Evolutionary conservation across 2,797 vertebrate species (phyloP).

Genomic region (Pseudochromis fuscus): DNA sequence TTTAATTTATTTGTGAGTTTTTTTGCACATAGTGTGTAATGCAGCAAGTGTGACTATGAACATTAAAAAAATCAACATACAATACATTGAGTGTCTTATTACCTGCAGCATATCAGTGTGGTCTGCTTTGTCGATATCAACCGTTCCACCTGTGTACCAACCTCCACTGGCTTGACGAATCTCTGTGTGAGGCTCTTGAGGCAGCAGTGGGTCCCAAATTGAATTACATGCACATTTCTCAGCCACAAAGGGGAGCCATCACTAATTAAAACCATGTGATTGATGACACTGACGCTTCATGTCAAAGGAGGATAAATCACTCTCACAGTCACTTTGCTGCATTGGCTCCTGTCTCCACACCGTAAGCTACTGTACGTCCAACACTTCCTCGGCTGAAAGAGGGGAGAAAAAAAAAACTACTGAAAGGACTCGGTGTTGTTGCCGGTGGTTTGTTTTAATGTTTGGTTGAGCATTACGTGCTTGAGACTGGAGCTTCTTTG

Average conservation of each 20-base stretch:
- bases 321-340: slow-evolving; percentile 83
- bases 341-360: slow-evolving; percentile 78
- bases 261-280: slow-evolving; percentile 87
- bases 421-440: slow-evolving; percentile 17
- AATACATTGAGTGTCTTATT: neutral
- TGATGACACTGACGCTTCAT: slow-evolving; percentile 83
- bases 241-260: slow-evolving; percentile 86
- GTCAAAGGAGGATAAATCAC: slow-evolving; percentile 80
- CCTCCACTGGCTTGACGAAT: slow-evolving; percentile 67
- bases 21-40: too few relatives aligned
- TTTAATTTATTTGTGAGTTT: neutral
- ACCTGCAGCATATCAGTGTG: slow-evolving; percentile 11
- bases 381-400: slow-evolving; percentile 71
- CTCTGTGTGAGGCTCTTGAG: slow-evolving; percentile 69
- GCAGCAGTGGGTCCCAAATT: slow-evolving; percentile 83
- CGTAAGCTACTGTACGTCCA: slow-evolving; percentile 75
- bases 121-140: slow-evolving; percentile 27
- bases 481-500: slow-evolving; percentile 35
- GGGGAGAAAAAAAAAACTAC: slow-evolving; percentile 42
- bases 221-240: slow-evolving; percentile 89
- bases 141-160: slow-evolving; percentile 49
- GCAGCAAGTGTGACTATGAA: too few relatives aligned
- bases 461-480: slow-evolving; percentile 45
- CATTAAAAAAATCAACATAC: neutral
- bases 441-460: slow-evolving; percentile 8